These are phyloP conservation scores for Nymphalis io DNA, from an alignment of 1,140 invertebrate species.

Conservation along the genomic window DNA sequence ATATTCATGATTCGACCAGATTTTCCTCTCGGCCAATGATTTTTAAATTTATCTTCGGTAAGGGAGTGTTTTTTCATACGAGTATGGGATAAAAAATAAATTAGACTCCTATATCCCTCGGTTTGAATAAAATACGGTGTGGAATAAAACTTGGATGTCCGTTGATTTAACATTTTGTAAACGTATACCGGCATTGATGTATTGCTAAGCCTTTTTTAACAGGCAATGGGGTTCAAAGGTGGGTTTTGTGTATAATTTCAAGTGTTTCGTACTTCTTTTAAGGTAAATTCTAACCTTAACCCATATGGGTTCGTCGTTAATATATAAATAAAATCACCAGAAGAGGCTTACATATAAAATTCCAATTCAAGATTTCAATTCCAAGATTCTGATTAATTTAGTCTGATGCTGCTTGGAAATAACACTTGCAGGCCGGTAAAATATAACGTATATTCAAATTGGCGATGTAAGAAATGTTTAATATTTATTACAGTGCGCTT, in stretches of 20 bases:
- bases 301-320: too few species aligned
- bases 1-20: constrained; percentile 51
- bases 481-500: too few species aligned
- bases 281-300: too few species aligned
- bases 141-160: constrained; percentile 40
- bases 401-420: too few species aligned
- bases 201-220: constrained; percentile 7
- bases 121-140: constrained; percentile 47
- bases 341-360: too few species aligned
- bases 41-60: constrained; percentile 52
- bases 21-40: constrained; percentile 49
- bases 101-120: constrained; percentile 44
- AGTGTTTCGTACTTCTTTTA: not conserved
- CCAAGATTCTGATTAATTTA: too few species aligned
- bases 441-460: too few species aligned
- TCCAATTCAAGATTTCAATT: too few species aligned
- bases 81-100: constrained; percentile 52
- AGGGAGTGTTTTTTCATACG: constrained; percentile 46
- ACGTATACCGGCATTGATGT: constrained; percentile 18
- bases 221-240: not conserved
- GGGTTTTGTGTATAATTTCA: not conserved
- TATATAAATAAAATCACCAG: too few species aligned
- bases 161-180: constrained; percentile 24
- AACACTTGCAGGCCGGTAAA: too few species aligned
- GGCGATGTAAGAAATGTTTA: too few species aligned